Base-by-base conservation (phyloP, 1,140 invertebrate species). In the Drosophila nikananu region DNA sequence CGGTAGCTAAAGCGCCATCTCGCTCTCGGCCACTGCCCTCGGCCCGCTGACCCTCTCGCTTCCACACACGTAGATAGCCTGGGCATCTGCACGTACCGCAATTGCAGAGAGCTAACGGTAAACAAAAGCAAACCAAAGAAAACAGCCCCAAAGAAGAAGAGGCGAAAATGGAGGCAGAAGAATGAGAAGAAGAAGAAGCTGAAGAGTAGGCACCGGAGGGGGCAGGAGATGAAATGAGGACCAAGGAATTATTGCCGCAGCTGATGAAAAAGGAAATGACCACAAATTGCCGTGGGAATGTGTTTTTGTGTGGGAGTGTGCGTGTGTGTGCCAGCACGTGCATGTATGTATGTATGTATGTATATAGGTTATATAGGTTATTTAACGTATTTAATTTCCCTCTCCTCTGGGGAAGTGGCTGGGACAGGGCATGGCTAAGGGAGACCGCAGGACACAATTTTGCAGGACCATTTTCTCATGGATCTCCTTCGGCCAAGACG, bases 231-330 rank as follows among this genome's bases (percentile, higher is more conserved):
- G 23, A 23, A 39, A 54, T 12, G 46, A 51, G 57, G n/a, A 49
- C 32, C 35, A 49, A 86, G 68, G 59, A 86, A 86, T 80, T 86
- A 86, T 86, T 87, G 77, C 81, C 65, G 66, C 73, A 79, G 77
- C 84, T 89, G 84, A 89, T 89, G 86, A 89, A 89, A 73, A 89
- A 89, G 86, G 81, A 89, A 89, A 90, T 89, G 84, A 89, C 84
- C 84, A 81, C 84, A 90, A 89, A 89, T 89, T 89, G 84, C 75
- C 81, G 73, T 73, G 60, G 77, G 55, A 73, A 72, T 79, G 48
- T 77, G 21, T 54, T 23, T 72, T 23, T 72, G 41, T 48, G 49
- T 48, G 23, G 27, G 62, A 41, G 59, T 52, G 44, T 75, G 48
- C 17, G 32, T 39, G 52, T 42, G 57, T 71, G 59, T 30, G 55